Evolutionary conservation across 2,113 vertebrate genomes (phyloP).

Genomic region (Corvus cornix): DNA sequence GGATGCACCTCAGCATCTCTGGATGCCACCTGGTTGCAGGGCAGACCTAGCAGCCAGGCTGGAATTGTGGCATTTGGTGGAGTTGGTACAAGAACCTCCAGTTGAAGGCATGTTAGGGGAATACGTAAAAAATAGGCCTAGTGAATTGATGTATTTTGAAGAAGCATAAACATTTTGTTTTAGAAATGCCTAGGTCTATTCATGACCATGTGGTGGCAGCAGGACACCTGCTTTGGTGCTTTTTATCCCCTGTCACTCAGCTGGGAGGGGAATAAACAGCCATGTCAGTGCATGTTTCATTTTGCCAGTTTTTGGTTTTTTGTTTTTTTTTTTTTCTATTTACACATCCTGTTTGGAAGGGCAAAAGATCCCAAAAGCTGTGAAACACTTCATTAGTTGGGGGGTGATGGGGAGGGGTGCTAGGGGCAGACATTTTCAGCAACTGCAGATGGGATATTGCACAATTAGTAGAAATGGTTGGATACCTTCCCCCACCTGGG

Average conservation of each 20-base stretch:
- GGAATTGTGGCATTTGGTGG: neutral
- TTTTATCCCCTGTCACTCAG: neutral
- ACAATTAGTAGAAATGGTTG: neutral
- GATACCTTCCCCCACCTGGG: neutral
- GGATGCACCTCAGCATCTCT: neutral
- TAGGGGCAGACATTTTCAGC: neutral
- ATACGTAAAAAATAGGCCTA: neutral
- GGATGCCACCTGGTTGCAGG: neutral
- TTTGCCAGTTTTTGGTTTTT: neutral
- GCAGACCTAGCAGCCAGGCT: neutral
- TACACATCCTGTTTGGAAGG: neutral
- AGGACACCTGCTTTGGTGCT: neutral
- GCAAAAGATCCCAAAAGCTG: neutral
- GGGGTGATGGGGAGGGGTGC: accelerated
- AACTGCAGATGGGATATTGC: neutral
- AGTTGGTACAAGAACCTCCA: neutral
- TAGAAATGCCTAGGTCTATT: neutral
- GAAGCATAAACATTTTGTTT: neutral
- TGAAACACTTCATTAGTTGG: neutral
- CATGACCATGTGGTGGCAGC: slow-evolving; percentile 36
- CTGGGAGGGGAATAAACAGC: neutral
- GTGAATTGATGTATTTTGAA: neutral
- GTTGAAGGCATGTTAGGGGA: neutral
- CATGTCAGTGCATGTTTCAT: neutral
- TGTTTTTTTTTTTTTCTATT: neutral